Base-by-base conservation (phyloP, 2,888 invertebrate genomes). In the Caenorhabditis japonica region DNA sequence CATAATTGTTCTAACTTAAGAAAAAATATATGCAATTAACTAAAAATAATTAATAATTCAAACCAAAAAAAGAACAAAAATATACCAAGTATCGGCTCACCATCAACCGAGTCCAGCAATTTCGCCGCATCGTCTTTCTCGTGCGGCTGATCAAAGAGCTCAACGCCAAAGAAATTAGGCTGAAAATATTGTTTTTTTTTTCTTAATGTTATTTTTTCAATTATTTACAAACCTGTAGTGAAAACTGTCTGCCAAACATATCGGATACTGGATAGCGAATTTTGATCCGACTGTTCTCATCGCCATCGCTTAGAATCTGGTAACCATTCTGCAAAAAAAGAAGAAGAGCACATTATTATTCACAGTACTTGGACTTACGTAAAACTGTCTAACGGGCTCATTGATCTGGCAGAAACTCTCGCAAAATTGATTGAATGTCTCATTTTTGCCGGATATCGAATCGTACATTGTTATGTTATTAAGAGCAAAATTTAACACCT, bases 291-390 rank as follows among this genome's bases (percentile, higher is more conserved):
- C 49, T 39, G 33, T 66, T 64, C 23, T 69, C 60, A 2, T 68
- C 72, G 8, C 70, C 79, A 25, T 80, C 81, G 17, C 76, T 82
- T 60, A 84, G 76, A 19, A 84, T 74, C 56, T 76, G 62, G 46
- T 82, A 81, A 2, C 84, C 84, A 55, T 83, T 83, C 84, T 84
- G 47, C n/a, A n/a, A n/a, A n/a, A n/a, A n/a, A n/a, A n/a, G n/a
- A n/a, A n/a, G 49, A 80, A n/a, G n/a, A n/a, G n/a, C n/a, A 68
- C 12, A 51, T 51, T 19, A 49, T 4, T 3, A 51, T 36, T 30
- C 10, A 61, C 43, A 17, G 13, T n/a, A n/a, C 39, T 59, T 58
- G 21, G 25, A 58, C 81, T 75, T 41, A 84, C 84, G 56, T 82
- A 84, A 62, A 84, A 84, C 59, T 81, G 82, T 19, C 81, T 69